Evolutionary conservation across 2,797 vertebrate species (phyloP).

Genomic region (Xenops minutus): DNA sequence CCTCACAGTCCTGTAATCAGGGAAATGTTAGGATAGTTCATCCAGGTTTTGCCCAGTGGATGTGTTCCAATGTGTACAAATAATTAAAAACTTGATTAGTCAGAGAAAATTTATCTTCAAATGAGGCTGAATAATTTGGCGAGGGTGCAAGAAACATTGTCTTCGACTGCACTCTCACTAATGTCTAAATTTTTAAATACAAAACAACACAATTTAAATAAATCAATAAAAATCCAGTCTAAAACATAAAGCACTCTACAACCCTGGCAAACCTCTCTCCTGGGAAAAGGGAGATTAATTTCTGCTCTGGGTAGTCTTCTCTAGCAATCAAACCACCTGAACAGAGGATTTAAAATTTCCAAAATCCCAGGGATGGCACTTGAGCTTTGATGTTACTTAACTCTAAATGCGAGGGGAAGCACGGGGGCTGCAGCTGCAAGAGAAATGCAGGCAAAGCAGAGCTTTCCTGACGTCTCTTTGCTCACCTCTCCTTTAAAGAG

Average conservation of each 20-base stretch:
- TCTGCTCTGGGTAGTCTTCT: background rate
- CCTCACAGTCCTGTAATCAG: background rate
- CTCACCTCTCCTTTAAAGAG: conserved; percentile 9
- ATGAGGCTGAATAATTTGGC: background rate
- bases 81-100: background rate
- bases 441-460: background rate
- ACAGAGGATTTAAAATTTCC: background rate
- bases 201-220: background rate
- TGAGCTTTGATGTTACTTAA: background rate
- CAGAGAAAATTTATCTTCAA: background rate
- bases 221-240: background rate
- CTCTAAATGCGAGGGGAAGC: background rate
- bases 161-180: background rate
- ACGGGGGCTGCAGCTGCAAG: background rate
- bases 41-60: background rate
- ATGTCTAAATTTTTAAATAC: background rate
- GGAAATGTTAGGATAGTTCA: background rate
- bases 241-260: background rate
- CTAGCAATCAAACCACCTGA: background rate
- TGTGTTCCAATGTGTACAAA: background rate
- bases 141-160: background rate
- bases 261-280: background rate
- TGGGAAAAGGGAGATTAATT: background rate
- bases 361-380: background rate
- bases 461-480: background rate